Conservation (phyloP, 2,888 invertebrate species). For the Cryptophagus acutangulus region DNA sequence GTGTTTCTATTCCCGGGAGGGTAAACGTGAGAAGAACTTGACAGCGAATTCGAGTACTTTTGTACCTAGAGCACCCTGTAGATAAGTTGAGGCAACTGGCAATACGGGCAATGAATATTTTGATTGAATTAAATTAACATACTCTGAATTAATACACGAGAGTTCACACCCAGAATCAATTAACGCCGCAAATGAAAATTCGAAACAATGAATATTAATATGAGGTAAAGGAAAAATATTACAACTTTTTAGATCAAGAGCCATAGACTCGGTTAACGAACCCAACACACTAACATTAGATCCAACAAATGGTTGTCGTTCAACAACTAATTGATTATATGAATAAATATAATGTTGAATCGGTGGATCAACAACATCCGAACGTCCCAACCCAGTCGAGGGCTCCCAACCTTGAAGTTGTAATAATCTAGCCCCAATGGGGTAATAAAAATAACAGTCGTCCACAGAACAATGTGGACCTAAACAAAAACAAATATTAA, state of each 20-base stretch:
- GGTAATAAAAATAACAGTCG: no score
- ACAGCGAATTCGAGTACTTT: not conserved
- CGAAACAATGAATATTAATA: not conserved
- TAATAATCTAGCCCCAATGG: no score
- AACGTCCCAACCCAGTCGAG: no score
- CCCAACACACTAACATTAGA: no score
- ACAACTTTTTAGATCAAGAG: not conserved
- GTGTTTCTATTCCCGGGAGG: not conserved
- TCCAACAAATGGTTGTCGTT: not conserved
- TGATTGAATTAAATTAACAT: not conserved
- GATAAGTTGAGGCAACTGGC: conserved; percentile 16
- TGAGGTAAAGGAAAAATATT: not conserved
- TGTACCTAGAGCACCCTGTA: not conserved
- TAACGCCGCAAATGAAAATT: conserved; percentile 1
- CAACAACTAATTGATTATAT: not conserved
- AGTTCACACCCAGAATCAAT: conserved; percentile 23
- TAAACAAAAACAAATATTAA: no score
- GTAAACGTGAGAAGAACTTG: not conserved
- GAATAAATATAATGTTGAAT: not conserved
- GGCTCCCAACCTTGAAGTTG: no score
- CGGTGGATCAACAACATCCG: not conserved
- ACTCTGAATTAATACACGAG: conserved; percentile 18
- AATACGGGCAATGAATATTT: conserved; percentile 10
- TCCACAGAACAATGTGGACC: no score
- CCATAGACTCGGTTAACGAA: no score